These are phyloP conservation scores for Syncerus caffer DNA, from an alignment of 2,797 vertebrate genomes.

Conservation along the genomic window DNA sequence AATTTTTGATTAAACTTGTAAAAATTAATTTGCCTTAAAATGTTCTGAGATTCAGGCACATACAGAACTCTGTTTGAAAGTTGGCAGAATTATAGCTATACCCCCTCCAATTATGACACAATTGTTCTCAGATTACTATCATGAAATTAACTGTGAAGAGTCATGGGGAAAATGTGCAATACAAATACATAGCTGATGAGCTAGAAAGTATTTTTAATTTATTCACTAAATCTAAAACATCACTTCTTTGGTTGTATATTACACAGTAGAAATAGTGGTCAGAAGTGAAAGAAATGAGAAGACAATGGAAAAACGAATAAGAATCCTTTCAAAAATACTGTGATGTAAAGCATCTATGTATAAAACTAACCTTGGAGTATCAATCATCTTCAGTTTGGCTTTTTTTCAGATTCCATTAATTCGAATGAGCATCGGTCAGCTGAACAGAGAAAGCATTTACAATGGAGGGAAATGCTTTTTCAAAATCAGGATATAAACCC, in stretches of 20 bases:
- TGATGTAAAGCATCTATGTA: neutral
- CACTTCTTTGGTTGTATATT: neutral
- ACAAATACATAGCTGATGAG: neutral
- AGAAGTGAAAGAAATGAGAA: neutral
- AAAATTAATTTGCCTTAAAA: neutral
- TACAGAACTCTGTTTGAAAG: neutral
- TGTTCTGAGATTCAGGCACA: neutral
- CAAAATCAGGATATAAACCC: neutral
- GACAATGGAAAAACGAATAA: neutral
- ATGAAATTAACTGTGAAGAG: neutral
- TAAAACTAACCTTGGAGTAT: neutral
- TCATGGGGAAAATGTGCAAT: neutral
- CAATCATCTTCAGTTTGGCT: neutral
- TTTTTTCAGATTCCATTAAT: slow-evolving; percentile 11
- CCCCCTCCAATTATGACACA: neutral
- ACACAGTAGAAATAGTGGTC: neutral
- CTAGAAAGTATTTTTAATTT: neutral
- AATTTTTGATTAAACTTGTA: neutral
- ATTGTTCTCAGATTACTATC: neutral
- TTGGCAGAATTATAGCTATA: neutral
- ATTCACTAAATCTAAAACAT: neutral
- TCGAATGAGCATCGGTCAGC: neutral
- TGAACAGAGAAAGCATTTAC: slow-evolving; percentile 21
- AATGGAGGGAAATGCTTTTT: neutral
- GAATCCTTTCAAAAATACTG: neutral